Evolutionary conservation across 2,888 invertebrate genomes (phyloP), one percentile per base, ranked within the genome.

Genomic region (Heliconius ethilla): DNA sequence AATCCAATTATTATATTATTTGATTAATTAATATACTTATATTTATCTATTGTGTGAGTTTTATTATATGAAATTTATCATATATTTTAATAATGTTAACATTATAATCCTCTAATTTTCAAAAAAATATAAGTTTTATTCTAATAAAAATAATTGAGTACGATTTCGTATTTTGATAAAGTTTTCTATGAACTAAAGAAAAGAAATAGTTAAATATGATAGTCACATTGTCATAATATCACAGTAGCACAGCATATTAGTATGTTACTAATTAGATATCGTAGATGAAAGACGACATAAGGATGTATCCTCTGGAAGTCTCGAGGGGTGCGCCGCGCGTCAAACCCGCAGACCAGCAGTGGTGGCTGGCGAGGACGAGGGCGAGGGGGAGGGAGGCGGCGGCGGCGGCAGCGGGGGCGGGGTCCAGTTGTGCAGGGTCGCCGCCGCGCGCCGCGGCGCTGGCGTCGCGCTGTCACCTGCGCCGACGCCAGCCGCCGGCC

Each of bases 391-490:
- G 82, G 78, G 15, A 5, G 62, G 29, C 10, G 69, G 74, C 6
- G 33, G 33, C 33, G 33, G 33, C 6, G 33, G 33, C 6, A 5
- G 55, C 18, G 83, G 83, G 83, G 82, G 83, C 81, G 82, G 84
- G 82, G 78, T 79, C 78, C 67, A 85, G 85, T 87, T 88, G 82
- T 83, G 75, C 82, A 82, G 87, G 89, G 88, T 86, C 89, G 89
- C 90, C 90, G 88, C 79, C 79, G 84, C 86, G 91, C 91, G 90
- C 89, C 92, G 91, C 91, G 91, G 91, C 92, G 92, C 92, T 89
- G 86, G 89, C 85, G 86, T 89, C 90, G 82, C 83, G 81, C 84
- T 81, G 83, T 82, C 83, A 87, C 85, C 84, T 86, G 89, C 87
- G 87, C 82, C 87, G 88, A 85, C 88, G 86, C 86, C 63, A 27